Evolutionary conservation across 1,140 invertebrate species (phyloP).

Genomic region (Drosophila simulans): DNA sequence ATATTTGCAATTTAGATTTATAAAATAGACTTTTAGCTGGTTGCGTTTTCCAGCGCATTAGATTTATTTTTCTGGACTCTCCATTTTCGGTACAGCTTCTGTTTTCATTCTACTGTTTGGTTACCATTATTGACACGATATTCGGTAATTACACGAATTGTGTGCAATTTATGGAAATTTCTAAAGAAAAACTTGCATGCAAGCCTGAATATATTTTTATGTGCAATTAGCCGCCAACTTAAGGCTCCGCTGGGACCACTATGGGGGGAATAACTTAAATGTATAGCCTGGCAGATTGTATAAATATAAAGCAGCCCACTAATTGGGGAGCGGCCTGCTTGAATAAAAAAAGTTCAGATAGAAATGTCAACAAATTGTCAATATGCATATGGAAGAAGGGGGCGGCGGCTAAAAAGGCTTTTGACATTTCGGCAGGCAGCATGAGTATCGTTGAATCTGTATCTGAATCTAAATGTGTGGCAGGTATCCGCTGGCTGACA

Average conservation of each 20-base stretch:
- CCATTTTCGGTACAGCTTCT: conserved; percentile 20
- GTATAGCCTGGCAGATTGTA: conserved; percentile 13
- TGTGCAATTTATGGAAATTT: conserved; percentile 30
- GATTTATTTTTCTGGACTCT: conserved; percentile 8
- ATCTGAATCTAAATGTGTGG: conserved; percentile 43
- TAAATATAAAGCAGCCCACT: conserved; percentile 54
- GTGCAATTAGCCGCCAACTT: conserved; percentile 11
- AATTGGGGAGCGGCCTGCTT: conserved; percentile 62
- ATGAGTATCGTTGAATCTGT: conserved; percentile 23
- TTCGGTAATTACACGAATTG: conserved; percentile 30
- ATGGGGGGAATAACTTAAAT: conserved; percentile 15
- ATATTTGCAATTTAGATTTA: conserved; percentile 62
- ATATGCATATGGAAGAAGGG: conserved; percentile 28
- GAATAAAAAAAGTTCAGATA: conserved; percentile 19
- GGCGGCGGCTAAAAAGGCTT: conserved; percentile 59
- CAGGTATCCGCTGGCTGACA: conserved; percentile 47
- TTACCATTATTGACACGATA: conserved; percentile 32
- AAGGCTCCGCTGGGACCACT: neutral
- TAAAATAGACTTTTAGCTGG: conserved; percentile 35
- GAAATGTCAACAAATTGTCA: conserved; percentile 73
- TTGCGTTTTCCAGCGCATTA: neutral
- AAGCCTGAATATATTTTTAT: conserved; percentile 32
- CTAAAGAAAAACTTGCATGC: conserved; percentile 19
- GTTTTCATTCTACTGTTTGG: conserved; percentile 8
- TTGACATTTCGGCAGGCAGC: conserved; percentile 67